Percentiles rank a stretch among this genome's conserved stretches.
Evolutionary conservation across 2,888 invertebrate genomes (phyloP).

Genomic region (Netelia virgata): DNA sequence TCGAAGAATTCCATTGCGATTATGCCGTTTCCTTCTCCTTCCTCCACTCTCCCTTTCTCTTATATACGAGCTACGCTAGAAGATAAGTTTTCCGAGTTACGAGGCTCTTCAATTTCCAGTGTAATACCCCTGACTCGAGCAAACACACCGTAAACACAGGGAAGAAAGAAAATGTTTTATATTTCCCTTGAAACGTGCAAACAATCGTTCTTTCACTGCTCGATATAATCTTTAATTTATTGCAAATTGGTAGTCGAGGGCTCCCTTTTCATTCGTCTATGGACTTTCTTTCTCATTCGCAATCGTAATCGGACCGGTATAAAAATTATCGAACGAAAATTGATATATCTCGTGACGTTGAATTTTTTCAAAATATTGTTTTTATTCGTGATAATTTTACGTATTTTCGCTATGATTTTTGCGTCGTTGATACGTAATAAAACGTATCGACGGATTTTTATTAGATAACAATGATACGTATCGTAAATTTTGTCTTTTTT

Average conservation of each 20-base stretch:
- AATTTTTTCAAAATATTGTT: too few species aligned
- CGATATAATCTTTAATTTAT: conserved; percentile 18
- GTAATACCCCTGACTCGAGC: conserved; percentile 2
- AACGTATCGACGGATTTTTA: too few species aligned
- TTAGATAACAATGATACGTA: too few species aligned
- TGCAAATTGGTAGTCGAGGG: neutral
- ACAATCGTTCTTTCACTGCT: conserved; percentile 23
- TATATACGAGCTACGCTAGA: neutral
- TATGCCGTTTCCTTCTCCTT: conserved; percentile 5
- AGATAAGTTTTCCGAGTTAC: conserved; percentile 60
- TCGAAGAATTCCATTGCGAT: conserved; percentile 37
- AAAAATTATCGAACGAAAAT: too few species aligned
- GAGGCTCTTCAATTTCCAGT: conserved; percentile 51
- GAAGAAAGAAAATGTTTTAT: conserved; percentile 16
- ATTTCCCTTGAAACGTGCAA: conserved; percentile 7
- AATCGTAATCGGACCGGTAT: too few species aligned
- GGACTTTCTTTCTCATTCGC: too few species aligned
- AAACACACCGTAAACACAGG: conserved; percentile 21
- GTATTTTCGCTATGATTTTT: too few species aligned
- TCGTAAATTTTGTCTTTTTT: neutral
- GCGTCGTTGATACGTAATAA: too few species aligned
- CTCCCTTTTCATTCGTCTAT: neutral
- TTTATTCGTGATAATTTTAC: too few species aligned
- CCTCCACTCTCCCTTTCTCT: conserved; percentile 12
- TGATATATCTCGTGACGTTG: too few species aligned